phyloP scores from a whole-genome alignment of 2,797 vertebrate species.

The Sitta carolinensis region DNA sequence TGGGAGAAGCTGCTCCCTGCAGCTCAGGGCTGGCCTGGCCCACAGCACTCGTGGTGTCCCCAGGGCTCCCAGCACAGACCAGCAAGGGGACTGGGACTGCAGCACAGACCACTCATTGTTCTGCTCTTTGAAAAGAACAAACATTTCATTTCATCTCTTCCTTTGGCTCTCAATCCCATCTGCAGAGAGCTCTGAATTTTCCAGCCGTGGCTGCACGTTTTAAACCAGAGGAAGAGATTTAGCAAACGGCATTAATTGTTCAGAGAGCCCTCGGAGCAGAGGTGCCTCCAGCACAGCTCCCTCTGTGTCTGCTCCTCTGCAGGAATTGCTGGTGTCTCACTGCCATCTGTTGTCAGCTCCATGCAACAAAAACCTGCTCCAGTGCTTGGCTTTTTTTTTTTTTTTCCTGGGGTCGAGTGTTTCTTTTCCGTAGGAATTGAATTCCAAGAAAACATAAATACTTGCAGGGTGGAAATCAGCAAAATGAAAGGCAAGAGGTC shows the following conservation, averaged over 20 bases:
- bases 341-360: conserved; percentile 60
- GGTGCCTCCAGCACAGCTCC: neutral
- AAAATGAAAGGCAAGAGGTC: neutral
- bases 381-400: neutral
- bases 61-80: neutral
- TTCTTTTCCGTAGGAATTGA: neutral
- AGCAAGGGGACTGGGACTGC: neutral
- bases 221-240: neutral
- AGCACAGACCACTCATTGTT: neutral
- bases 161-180: neutral
- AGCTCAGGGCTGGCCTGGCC: neutral
- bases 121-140: neutral
- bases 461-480: neutral
- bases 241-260: neutral
- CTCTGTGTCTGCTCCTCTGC: neutral
- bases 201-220: neutral
- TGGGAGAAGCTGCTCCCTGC: neutral
- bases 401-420: neutral
- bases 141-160: neutral
- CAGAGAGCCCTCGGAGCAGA: neutral
- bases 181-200: neutral
- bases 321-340: conserved; percentile 25
- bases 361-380: neutral
- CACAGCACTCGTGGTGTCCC: neutral
- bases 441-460: neutral